Evolutionary conservation across 2,797 vertebrate genomes (phyloP).

Genomic region (Falco naumanni): DNA sequence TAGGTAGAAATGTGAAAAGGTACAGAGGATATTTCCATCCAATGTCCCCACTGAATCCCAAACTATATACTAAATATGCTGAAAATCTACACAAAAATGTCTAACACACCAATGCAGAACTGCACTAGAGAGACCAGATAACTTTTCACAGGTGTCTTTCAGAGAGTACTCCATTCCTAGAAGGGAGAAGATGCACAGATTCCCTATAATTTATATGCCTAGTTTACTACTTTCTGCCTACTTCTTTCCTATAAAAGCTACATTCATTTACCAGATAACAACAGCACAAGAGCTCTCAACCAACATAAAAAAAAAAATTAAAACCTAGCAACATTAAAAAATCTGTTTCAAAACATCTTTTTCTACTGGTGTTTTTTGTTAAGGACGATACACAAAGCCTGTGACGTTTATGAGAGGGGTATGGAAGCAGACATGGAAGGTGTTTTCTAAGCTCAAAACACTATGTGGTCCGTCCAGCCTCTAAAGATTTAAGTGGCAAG

Average conservation of each 20-base stretch:
- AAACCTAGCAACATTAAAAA: neutral
- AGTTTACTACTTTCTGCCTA: neutral
- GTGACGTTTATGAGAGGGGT: neutral
- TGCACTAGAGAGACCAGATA: neutral
- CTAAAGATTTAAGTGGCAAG: neutral
- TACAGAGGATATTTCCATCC: neutral
- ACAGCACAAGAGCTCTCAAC: neutral
- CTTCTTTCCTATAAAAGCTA: neutral
- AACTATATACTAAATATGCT: neutral
- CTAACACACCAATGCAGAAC: neutral
- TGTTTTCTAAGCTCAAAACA: neutral
- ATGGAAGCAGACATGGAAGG: neutral
- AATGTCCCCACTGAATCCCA: neutral
- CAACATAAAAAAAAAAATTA: neutral
- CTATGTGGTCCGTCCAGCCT: rapidly evolving
- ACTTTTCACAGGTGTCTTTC: neutral
- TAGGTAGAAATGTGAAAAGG: neutral
- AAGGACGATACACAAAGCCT: neutral
- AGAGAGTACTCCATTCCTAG: neutral
- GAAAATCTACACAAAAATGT: neutral
- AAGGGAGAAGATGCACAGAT: neutral
- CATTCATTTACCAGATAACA: neutral
- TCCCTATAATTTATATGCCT: neutral
- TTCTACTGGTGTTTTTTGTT: neutral
- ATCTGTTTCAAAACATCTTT: neutral